phyloP scores from a whole-genome alignment of 2,797 vertebrate species.

The Phalanger gymnotis region DNA sequence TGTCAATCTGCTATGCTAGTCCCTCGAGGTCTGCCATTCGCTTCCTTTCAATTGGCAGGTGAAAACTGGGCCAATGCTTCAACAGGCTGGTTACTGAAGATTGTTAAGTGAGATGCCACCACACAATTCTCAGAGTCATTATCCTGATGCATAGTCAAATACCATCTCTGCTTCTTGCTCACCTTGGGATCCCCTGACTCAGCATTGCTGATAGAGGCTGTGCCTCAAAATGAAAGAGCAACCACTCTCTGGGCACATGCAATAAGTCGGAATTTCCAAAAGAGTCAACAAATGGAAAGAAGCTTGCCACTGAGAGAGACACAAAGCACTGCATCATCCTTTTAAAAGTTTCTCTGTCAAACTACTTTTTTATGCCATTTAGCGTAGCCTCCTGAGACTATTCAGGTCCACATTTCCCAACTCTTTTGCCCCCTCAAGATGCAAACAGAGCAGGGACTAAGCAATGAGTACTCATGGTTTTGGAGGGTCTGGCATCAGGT shows the following conservation, averaged over 20 bases:
- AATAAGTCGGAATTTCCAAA: not conserved
- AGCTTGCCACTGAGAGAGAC: not conserved
- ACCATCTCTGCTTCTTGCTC: not conserved
- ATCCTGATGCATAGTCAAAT: not conserved
- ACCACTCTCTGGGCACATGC: not conserved
- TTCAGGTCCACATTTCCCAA: not conserved
- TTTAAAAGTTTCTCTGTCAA: not conserved
- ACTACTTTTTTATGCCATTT: not conserved
- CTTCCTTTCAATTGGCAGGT: not conserved
- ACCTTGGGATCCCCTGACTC: not conserved
- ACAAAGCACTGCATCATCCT: not conserved
- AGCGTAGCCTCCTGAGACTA: not conserved
- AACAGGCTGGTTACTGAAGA: not conserved
- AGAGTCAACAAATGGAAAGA: not conserved
- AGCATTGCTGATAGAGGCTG: not conserved
- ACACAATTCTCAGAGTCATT: not conserved
- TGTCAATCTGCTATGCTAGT: not conserved
- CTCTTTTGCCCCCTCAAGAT: not conserved
- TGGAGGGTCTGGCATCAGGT: not conserved
- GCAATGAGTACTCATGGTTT: not conserved
- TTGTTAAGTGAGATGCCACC: not conserved
- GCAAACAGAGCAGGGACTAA: not conserved
- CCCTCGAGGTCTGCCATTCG: not conserved
- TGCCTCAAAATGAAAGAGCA: not conserved
- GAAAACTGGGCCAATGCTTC: not conserved